Evolutionary conservation across 2,797 vertebrate species (phyloP).

Genomic region (Moxostoma hubbsi): DNA sequence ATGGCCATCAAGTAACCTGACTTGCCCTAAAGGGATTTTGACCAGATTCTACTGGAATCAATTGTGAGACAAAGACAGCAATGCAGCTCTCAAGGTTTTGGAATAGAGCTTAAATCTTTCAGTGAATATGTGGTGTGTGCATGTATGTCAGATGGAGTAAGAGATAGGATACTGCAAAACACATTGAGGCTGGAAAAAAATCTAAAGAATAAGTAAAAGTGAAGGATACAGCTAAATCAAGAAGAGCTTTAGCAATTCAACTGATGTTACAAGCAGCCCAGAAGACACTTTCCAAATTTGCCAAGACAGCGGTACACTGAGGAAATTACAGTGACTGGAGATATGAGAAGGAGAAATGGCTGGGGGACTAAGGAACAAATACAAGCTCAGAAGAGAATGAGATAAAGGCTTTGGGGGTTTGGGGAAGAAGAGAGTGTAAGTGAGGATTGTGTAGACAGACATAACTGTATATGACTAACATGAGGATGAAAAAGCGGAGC

Average conservation of each 20-base stretch:
- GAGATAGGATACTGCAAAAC: too few relatives aligned
- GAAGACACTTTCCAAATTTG: conserved; percentile 27
- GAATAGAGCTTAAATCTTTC: too few relatives aligned
- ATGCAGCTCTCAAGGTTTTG: too few relatives aligned
- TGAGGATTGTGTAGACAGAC: conserved; percentile 7
- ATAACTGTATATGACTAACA: background rate
- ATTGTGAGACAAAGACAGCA: too few relatives aligned
- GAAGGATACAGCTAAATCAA: conserved; percentile 3
- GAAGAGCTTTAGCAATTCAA: conserved; percentile 27
- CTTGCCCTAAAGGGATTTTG: too few relatives aligned
- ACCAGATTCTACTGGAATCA: too few relatives aligned
- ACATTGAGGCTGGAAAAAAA: too few relatives aligned
- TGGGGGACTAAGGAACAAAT: background rate
- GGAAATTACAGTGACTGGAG: conserved; percentile 2
- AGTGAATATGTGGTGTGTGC: too few relatives aligned
- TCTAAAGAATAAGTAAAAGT: too few relatives aligned
- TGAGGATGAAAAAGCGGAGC: background rate
- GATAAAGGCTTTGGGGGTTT: background rate
- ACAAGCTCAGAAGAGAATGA: background rate
- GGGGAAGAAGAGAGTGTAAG: background rate
- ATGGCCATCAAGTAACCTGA: too few relatives aligned
- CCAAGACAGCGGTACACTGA: conserved; percentile 19
- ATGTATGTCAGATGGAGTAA: too few relatives aligned
- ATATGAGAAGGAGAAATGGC: conserved; percentile 19
- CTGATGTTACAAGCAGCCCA: background rate